Percentiles rank a stretch among this genome's conserved stretches.
These are phyloP conservation scores for Drosophila putrida DNA, from an alignment of 2,888 invertebrate genomes.

Conservation along the genomic window DNA sequence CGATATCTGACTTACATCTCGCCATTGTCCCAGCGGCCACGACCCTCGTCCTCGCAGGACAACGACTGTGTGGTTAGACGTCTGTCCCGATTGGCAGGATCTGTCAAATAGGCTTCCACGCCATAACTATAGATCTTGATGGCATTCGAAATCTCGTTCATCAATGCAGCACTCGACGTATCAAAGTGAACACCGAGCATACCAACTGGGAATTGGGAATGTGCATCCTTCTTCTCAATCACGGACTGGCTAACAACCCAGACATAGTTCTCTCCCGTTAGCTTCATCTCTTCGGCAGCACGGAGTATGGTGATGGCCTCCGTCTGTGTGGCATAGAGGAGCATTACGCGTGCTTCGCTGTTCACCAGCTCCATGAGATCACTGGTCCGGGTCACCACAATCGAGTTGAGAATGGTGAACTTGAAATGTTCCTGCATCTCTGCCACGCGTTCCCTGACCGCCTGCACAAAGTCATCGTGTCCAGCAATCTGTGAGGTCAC, in stretches of 20 bases:
- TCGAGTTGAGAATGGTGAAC: conserved; percentile 94
- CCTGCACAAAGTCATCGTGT: conserved; percentile 97
- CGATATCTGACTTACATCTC: conserved; percentile 87
- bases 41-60: conserved; percentile 93
- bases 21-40: conserved; percentile 95
- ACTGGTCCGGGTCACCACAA: conserved; percentile 91
- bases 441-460: conserved; percentile 94
- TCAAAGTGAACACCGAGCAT: conserved; percentile 98
- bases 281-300: conserved; percentile 85
- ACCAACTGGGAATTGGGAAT: conserved; percentile 94
- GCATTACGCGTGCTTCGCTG: conserved; percentile 96
- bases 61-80: conserved; percentile 87
- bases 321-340: conserved; percentile 95
- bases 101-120: conserved; percentile 93
- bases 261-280: conserved; percentile 92
- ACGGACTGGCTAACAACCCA: conserved; percentile 99
- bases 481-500: conserved; percentile 97
- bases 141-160: conserved; percentile 94
- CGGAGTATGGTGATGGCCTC: conserved; percentile 93
- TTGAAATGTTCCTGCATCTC: conserved; percentile 92
- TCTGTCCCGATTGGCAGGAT: conserved; percentile 88
- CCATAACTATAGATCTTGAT: conserved; percentile 96
- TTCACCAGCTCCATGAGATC: conserved; percentile 94
- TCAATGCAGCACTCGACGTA: conserved; percentile 92
- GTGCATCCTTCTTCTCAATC: conserved; percentile 92